Conservation (phyloP, 2,113 vertebrate species). For the Riparia riparia region DNA sequence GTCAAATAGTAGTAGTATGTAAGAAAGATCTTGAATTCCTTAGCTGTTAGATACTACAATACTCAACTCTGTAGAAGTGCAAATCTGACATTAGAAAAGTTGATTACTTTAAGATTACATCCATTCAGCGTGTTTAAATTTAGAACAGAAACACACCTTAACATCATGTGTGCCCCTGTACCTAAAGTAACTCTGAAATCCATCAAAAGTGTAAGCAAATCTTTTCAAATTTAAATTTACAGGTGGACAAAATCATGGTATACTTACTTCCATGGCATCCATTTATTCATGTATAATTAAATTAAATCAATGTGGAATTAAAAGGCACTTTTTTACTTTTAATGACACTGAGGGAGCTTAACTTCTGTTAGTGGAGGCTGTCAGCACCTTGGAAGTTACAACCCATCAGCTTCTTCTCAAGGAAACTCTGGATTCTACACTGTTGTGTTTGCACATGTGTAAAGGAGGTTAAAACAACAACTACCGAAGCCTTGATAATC, state of each 20-base stretch:
- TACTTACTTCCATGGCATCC: neutral
- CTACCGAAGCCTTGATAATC: neutral
- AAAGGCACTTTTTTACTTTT: neutral
- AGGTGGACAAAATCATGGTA: neutral
- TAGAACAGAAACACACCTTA: neutral
- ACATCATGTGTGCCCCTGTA: neutral
- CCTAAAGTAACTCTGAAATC: neutral
- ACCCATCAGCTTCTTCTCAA: neutral
- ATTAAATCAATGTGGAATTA: neutral
- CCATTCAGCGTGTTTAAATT: neutral
- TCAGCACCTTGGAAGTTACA: neutral
- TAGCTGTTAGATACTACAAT: neutral
- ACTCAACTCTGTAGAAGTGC: neutral
- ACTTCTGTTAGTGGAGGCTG: neutral
- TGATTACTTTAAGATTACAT: neutral
- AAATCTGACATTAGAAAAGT: neutral
- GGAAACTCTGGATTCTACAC: neutral
- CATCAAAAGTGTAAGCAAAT: neutral
- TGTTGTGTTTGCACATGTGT: neutral
- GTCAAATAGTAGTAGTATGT: neutral
- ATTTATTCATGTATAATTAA: neutral
- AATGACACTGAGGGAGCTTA: neutral
- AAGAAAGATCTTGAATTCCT: neutral
- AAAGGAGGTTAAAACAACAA: neutral
- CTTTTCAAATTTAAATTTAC: neutral